Evolutionary conservation across 2,113 vertebrate species (phyloP).

Genomic region (Psophia crepitans): DNA sequence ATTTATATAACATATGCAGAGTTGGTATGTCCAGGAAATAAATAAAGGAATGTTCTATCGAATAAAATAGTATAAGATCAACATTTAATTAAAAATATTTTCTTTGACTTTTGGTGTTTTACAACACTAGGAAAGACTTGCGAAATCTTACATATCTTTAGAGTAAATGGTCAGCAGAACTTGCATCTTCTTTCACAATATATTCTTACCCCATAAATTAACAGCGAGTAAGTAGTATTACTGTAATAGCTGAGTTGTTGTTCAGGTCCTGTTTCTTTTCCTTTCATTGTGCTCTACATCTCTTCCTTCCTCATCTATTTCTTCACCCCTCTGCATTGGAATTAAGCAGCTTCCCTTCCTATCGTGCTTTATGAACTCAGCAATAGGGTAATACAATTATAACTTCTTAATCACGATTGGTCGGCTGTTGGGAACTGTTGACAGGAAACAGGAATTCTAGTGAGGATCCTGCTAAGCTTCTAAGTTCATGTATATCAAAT

Average conservation of each 20-base stretch:
- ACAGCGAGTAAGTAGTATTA: neutral
- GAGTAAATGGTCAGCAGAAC: neutral
- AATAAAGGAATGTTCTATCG: neutral
- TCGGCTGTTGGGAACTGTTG: neutral
- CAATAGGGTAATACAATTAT: neutral
- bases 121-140: neutral
- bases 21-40: neutral
- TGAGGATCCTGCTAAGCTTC: neutral
- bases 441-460: neutral
- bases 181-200: neutral
- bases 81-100: neutral
- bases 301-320: neutral
- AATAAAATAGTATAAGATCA: neutral
- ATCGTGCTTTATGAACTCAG: neutral
- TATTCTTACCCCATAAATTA: neutral
- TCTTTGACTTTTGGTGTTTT: neutral
- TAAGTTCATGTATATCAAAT: neutral
- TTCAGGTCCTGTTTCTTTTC: neutral
- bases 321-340: neutral
- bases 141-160: neutral
- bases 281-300: neutral
- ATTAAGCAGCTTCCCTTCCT: neutral
- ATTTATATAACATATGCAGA: neutral
- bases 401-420: neutral
- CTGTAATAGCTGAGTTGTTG: neutral